A percentile compares a stretch with the other conserved stretches of the same genome.
Conservation (phyloP, 2,888 invertebrate genomes). For the Polymixis lichenea region DNA sequence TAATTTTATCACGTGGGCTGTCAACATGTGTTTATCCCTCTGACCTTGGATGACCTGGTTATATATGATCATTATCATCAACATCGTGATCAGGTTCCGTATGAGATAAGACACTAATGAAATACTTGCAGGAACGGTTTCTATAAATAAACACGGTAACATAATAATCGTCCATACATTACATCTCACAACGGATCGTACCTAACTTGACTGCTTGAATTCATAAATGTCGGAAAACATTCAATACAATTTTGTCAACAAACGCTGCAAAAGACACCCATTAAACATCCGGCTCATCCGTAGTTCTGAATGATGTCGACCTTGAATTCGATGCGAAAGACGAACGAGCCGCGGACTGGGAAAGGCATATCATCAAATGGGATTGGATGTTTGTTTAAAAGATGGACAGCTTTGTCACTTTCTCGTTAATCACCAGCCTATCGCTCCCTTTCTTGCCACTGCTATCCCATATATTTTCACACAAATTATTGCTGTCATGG, state of each 20-base stretch:
- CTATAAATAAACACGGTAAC: background rate
- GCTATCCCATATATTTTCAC: background rate
- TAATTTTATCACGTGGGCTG: slow-evolving; percentile 43
- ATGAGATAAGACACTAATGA: slow-evolving; percentile 23
- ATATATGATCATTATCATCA: slow-evolving; percentile 30
- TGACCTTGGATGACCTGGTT: slow-evolving; percentile 40
- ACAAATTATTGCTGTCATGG: background rate
- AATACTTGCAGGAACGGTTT: background rate
- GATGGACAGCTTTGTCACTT: background rate
- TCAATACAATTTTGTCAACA: background rate
- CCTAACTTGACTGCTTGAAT: background rate
- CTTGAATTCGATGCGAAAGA: background rate
- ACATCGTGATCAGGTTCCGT: slow-evolving; percentile 34
- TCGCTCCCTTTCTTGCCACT: background rate
- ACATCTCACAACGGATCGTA: background rate
- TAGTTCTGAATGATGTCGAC: background rate
- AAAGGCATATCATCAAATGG: background rate
- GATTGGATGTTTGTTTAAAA: background rate
- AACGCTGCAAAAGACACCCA: background rate
- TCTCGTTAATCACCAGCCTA: no score
- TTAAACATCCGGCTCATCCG: background rate
- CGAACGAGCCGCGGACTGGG: background rate
- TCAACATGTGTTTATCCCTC: slow-evolving; percentile 31
- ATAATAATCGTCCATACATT: background rate
- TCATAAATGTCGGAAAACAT: background rate